phyloP scores from a whole-genome alignment of 2,113 vertebrate genomes.

The Neolamprologus modestus region DNA sequence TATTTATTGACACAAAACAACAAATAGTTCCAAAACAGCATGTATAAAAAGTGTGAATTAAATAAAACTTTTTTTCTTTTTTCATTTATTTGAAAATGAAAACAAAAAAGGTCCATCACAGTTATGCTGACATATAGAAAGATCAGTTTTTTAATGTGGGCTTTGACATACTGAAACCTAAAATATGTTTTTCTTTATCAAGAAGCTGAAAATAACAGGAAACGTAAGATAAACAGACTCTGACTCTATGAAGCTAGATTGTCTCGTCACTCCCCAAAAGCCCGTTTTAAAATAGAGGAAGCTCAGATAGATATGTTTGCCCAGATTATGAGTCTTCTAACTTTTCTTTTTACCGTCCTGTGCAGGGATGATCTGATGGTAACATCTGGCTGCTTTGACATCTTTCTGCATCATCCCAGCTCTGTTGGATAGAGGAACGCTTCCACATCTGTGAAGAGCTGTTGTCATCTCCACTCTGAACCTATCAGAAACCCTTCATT shows the following conservation, averaged over 20 bases:
- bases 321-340: neutral
- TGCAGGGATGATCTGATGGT: constrained; percentile 42
- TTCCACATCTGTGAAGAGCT: neutral
- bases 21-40: neutral
- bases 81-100: neutral
- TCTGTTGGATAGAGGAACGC: neutral
- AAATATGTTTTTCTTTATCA: neutral
- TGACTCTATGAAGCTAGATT: neutral
- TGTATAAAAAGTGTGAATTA: neutral
- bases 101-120: neutral
- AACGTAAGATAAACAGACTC: neutral
- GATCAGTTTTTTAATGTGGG: neutral
- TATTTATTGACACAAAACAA: neutral
- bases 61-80: neutral
- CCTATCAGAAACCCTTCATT: neutral
- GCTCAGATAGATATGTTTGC: neutral
- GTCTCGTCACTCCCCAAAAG: neutral
- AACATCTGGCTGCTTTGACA: neutral
- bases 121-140: neutral
- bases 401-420: constrained; percentile 9
- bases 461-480: neutral
- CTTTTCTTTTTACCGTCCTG: neutral
- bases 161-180: neutral
- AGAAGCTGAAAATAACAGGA: neutral
- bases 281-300: neutral